Evolutionary conservation across 2,113 vertebrate species (phyloP).

Genomic region (Prietella phreatophila): DNA sequence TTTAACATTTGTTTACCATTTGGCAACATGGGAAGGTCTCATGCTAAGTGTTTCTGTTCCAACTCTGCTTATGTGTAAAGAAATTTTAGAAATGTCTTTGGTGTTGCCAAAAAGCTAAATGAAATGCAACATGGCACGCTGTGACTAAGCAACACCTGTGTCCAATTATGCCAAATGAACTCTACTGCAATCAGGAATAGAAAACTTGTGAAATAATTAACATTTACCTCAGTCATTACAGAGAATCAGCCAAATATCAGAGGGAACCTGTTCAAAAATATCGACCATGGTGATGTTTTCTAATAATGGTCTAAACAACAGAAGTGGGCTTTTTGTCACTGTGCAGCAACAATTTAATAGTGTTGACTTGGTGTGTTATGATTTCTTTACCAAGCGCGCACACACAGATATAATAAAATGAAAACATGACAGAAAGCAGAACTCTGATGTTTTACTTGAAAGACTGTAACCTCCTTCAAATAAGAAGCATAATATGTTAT

Average conservation of each 20-base stretch:
- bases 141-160: conserved; percentile 38
- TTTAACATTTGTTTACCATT: conserved; percentile 15
- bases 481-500: conserved; percentile 3
- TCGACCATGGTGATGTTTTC: not conserved
- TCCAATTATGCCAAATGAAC: conserved; percentile 33
- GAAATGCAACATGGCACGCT: conserved; percentile 19
- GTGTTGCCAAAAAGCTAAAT: conserved; percentile 4
- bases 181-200: conserved; percentile 23
- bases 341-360: conserved; percentile 1
- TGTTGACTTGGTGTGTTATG: conserved; percentile 1
- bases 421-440: not conserved
- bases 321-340: not conserved
- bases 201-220: conserved; percentile 39
- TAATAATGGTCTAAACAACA: conserved; percentile 8
- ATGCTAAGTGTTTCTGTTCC: not conserved
- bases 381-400: not conserved
- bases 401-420: not conserved
- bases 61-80: not conserved
- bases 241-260: conserved; percentile 16
- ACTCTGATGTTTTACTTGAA: not conserved
- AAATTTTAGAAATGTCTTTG: not conserved
- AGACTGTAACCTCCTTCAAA: not conserved
- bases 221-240: conserved; percentile 23
- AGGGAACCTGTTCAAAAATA: conserved; percentile 9
- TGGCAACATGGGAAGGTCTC: not conserved